phyloP scores from a whole-genome alignment of 1,140 invertebrate genomes.

The Scaptodrosophila lebanonensis region DNA sequence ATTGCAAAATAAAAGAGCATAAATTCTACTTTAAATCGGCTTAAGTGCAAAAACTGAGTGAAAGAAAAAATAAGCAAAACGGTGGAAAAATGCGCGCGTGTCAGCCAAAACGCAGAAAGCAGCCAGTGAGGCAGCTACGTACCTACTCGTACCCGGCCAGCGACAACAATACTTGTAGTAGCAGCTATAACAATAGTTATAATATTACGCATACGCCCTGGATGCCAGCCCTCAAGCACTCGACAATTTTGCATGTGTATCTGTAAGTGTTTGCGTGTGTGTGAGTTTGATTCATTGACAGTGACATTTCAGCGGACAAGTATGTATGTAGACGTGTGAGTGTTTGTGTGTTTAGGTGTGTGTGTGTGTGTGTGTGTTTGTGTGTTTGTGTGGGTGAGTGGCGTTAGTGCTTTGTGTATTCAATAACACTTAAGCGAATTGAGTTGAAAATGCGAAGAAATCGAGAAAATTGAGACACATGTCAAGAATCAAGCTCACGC shows the following conservation, averaged over 20 bases:
- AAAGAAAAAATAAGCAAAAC: too few species aligned
- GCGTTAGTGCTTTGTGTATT: slow-evolving; percentile 25
- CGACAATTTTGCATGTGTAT: too few species aligned
- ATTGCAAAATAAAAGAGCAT: slow-evolving; percentile 60
- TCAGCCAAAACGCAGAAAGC: slow-evolving; percentile 5
- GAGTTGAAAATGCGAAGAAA: slow-evolving; percentile 53
- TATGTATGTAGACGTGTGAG: neutral
- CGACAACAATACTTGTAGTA: neutral
- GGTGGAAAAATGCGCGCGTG: too few species aligned
- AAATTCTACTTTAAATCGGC: slow-evolving; percentile 52
- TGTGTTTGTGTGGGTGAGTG: slow-evolving; percentile 1
- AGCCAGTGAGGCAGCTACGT: neutral
- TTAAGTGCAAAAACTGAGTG: slow-evolving; percentile 58
- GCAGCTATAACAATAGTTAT: neutral
- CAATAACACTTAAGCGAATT: slow-evolving; percentile 49
- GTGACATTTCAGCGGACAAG: neutral
- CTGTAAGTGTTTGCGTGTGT: slow-evolving; percentile 4
- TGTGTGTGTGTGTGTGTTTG: slow-evolving; percentile 36
- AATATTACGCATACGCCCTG: slow-evolving; percentile 36
- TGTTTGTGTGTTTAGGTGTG: slow-evolving; percentile 23
- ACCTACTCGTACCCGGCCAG: slow-evolving; percentile 12
- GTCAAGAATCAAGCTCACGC: slow-evolving; percentile 25
- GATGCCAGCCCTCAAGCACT: slow-evolving; percentile 17
- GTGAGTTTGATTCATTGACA: neutral
- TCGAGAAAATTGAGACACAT: slow-evolving; percentile 57